Evolutionary conservation across 2,888 invertebrate species (phyloP), one percentile per base, ranked within the genome.

Genomic region (Lasioglossum leucozonium): DNA sequence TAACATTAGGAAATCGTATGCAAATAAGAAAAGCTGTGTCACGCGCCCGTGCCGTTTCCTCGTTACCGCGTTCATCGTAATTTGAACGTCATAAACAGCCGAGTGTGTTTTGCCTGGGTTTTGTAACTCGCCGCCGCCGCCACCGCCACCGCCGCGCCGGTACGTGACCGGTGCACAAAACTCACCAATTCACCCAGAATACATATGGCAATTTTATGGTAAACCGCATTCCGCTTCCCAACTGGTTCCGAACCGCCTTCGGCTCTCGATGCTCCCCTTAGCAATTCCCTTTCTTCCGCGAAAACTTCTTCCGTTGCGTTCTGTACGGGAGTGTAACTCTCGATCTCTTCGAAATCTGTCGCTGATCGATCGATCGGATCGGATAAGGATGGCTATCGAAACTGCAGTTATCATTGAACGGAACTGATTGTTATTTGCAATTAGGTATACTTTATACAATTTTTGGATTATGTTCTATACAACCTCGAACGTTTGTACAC

Each of bases 201-300:
- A 92, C 87, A 88, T 73, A 93, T 87, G 30, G 81, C 77, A 8
- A 67, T 83, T 92, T 92, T 91, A 92, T 91, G 89, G 76, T 91
- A 91, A 92, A 74, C 69, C 13, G 65, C 55, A 79, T 80, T 88
- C 82, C 81, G 40, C 58, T 79, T 79, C 40, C 37, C 74, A 40
- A 42, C 22, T 44, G n/a, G 69, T 40, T 26, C 26, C 71, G 42
- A 37, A 37, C 71, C 44, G 30, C 77, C 40, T 2, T 30, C 16
- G n/a, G 44, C 58, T 34, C 2, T 0, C 22, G 30, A 37, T 67
- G 67, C 67, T 72, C 44, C 22, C 44, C 2, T 37, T 42, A 51
- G 0, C 62, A 44, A 65, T 72, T 72, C 72, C 72, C 30, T 72
- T 47, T 47, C 72, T 30, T 72, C 58, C 44, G 67, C 22, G 37